A percentile compares a stretch with the other conserved stretches of the same genome.
Evolutionary conservation across 2,888 invertebrate species (phyloP).

Genomic region (Ernsta delagoae): DNA sequence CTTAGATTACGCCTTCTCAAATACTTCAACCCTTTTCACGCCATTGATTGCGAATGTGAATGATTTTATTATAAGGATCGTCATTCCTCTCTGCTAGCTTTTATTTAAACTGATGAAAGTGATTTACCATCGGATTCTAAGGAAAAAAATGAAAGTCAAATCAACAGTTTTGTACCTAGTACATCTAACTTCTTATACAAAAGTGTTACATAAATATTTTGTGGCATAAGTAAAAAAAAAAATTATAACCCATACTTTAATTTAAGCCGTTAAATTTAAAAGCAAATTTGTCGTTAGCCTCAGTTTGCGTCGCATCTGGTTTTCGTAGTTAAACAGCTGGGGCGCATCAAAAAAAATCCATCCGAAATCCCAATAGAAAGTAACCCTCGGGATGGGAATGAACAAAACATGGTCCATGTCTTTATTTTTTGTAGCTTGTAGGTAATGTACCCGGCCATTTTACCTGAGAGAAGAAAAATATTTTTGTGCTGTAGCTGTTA

Average conservation of each 20-base stretch:
- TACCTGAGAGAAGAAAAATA: slow-evolving; percentile 47
- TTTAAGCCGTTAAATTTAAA: slow-evolving; percentile 37
- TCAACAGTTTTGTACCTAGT: no score
- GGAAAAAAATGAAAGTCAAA: not conserved
- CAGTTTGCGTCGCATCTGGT: slow-evolving; percentile 54
- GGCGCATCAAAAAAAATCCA: slow-evolving; percentile 51
- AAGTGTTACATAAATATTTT: no score
- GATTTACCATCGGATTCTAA: not conserved
- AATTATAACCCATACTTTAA: no score
- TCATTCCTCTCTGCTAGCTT: not conserved
- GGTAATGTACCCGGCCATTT: slow-evolving; percentile 22
- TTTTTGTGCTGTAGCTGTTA: slow-evolving; percentile 13
- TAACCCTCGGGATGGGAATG: slow-evolving; percentile 53
- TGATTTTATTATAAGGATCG: not conserved
- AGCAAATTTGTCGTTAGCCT: slow-evolving; percentile 28
- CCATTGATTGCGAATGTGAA: slow-evolving; percentile 2
- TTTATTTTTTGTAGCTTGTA: slow-evolving; percentile 43
- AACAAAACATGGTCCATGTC: slow-evolving; percentile 43
- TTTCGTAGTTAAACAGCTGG: slow-evolving; percentile 58
- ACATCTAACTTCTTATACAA: no score
- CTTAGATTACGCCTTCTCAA: slow-evolving; percentile 15
- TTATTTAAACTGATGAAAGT: not conserved
- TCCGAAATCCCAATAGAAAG: slow-evolving; percentile 55
- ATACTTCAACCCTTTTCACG: slow-evolving; percentile 11
- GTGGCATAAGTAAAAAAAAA: no score